These are phyloP conservation scores for Cochlearius cochlearius DNA, from an alignment of 2,113 vertebrate species.

Conservation along the genomic window DNA sequence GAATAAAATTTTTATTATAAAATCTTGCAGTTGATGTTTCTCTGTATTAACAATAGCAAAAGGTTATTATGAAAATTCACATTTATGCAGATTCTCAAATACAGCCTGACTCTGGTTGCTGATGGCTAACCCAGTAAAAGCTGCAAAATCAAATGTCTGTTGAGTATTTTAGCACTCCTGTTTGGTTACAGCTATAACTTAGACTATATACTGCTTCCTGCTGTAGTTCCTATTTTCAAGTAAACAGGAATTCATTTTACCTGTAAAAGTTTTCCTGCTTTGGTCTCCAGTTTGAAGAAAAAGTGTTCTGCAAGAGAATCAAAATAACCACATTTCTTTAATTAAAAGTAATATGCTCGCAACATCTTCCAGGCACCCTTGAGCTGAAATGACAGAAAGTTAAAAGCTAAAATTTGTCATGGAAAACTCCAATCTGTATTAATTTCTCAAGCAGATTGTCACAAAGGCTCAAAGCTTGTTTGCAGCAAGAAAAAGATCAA, in stretches of 20 bases:
- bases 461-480: not conserved
- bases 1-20: not conserved
- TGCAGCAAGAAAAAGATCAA: not conserved
- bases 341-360: not conserved
- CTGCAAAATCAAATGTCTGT: not conserved
- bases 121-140: not conserved
- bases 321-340: not conserved
- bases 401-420: slow-evolving; percentile 15
- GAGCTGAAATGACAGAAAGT: slow-evolving; percentile 2
- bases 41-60: not conserved
- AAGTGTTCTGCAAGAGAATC: not conserved
- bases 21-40: not conserved
- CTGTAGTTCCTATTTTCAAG: not conserved
- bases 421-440: not conserved
- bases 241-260: not conserved
- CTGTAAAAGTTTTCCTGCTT: not conserved
- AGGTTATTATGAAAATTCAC: not conserved
- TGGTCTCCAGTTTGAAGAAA: not conserved
- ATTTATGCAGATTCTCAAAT: not conserved
- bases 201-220: not conserved
- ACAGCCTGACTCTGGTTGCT: not conserved
- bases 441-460: not conserved
- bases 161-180: not conserved
- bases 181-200: not conserved
- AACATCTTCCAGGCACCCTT: not conserved